Base-by-base conservation (phyloP, 2,888 invertebrate genomes). In the Hydroisotoma schaefferi region DNA sequence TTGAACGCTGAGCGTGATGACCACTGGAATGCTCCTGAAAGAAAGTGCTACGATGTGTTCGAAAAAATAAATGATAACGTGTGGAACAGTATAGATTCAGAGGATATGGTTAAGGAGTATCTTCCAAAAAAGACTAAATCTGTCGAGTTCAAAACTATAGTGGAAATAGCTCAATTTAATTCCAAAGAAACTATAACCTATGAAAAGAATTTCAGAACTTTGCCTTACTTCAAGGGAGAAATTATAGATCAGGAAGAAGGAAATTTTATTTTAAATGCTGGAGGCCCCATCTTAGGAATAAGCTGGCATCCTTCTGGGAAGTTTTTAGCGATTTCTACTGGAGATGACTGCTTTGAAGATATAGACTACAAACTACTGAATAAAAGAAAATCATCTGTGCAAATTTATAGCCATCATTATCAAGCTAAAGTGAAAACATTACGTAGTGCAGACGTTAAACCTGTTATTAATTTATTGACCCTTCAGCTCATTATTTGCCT, bases 251-350 rank as follows among this genome's bases (percentile, higher is more conserved):
- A 12, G 22, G 43, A 12, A 1, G 47, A 57, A 6, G 43, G 49
- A 22, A 49, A 61, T 49, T 51, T 57, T 25, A 23, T 68, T 6
- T 26, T 49, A 10, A 52, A 57, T 48, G 48, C 57, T 40, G 71
- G 71, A 2, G 71, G 71, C 8, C 66, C 70, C 8, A 51, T 71
- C 6, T 61, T 61, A 12, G 52, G 61, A 22, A 44, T 69, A 46
- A 43, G 58, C 26, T 71, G 69, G 70, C 70, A 68, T 64, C 70
- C 70, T 4, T 62, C 59, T 55, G 68, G 67, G 18, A 67, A 67
- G 38, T 61, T 61, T 26, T 43, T 71, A 2, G 71, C 71, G 15
- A 56, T 69, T 8, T 49, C 70, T 27, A 65, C 64, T 1, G 57
- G 63, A 4, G 52, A 37, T 18, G 55, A 65, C n/a, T 27, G 15